Base-by-base conservation (phyloP, 2,888 invertebrate species). In the Geotrupes spiniger region DNA sequence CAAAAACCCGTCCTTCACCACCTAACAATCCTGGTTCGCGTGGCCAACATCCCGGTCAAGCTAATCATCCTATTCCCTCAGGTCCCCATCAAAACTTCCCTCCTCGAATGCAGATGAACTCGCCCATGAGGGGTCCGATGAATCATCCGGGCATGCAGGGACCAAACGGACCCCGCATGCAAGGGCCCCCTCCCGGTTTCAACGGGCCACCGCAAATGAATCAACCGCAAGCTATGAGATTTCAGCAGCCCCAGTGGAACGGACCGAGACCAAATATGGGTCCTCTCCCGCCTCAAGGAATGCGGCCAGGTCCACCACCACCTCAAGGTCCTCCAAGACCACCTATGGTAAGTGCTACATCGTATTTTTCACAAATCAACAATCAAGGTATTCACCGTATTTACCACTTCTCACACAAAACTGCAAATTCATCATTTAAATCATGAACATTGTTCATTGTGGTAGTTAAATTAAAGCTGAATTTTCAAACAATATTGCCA, bases 1-100 rank as follows among this genome's bases (percentile, higher is more conserved):
- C 91, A 58, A 92, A 92, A 78, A 91, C 92, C 21, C 79, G 92
- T 55, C 89, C 92, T 21, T 83, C 87, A 12, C 91, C 92, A 36
- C 85, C 89, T 39, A 84, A 85, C 16, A 83, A 84, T 65, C 57
- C 66, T 37, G 74, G 76, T 52, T 75, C 76, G 16, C 78, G 85
- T 61, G 83, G 83, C 60, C 71, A 70, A 54, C 82, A 82, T 64
- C 81, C 81, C 2, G 78, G 79, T 17, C 80, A 81, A 42, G 77
- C 80, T 49, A 80, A 79, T 51, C 80, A 79, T 54, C 66, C 68
- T 59, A 68, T 71, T 42, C 79, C 81, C 29, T 78, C 80, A 59
- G 80, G 80, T 58, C 78, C 80, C 1, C 72, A 71, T 60, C 72
- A 73, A 55, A 81, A 81, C 57, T 81, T 78, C 73, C 80, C 72